Evolutionary conservation across 2,888 invertebrate genomes (phyloP).

Genomic region (Sylvicola fuscatus): DNA sequence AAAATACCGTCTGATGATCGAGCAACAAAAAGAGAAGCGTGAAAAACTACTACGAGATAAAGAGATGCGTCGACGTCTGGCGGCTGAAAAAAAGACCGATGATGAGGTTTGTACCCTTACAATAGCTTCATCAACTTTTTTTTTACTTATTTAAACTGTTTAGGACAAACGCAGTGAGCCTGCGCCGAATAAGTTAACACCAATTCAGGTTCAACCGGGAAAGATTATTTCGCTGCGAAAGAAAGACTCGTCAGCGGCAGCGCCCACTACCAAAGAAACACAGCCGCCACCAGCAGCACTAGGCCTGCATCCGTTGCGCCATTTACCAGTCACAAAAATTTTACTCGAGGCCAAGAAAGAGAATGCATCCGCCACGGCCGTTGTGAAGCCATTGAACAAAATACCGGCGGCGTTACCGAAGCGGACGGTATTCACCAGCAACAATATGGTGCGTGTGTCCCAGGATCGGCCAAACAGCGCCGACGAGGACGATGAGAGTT

Average conservation of each 20-base stretch:
- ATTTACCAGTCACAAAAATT: constrained; percentile 22
- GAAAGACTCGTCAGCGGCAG: constrained; percentile 4
- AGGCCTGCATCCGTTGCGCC: constrained; percentile 4
- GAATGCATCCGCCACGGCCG: too few relatives aligned
- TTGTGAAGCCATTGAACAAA: too few relatives aligned
- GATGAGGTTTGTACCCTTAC: constrained; percentile 17
- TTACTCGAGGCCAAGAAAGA: constrained; percentile 19
- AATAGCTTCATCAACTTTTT: too few relatives aligned
- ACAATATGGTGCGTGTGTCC: too few relatives aligned
- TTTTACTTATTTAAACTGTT: too few relatives aligned
- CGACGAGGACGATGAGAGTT: neutral
- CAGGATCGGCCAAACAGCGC: neutral
- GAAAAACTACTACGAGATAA: constrained; percentile 27
- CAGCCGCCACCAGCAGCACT: constrained; percentile 7
- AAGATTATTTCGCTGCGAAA: constrained; percentile 24
- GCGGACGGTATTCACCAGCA: too few relatives aligned
- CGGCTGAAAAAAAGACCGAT: constrained; percentile 21
- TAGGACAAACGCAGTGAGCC: constrained; percentile 13
- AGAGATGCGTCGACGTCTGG: constrained; percentile 26
- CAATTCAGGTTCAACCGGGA: constrained; percentile 17
- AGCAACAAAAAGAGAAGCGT: constrained; percentile 27
- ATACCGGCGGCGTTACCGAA: too few relatives aligned
- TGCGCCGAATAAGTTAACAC: constrained; percentile 14
- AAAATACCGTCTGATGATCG: constrained; percentile 26
- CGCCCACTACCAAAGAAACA: constrained; percentile 1